A percentile compares a stretch with the other conserved stretches of the same genome.
These are phyloP conservation scores for Lipophrys pholis DNA, from an alignment of 2,113 vertebrate species.

Conservation along the genomic window DNA sequence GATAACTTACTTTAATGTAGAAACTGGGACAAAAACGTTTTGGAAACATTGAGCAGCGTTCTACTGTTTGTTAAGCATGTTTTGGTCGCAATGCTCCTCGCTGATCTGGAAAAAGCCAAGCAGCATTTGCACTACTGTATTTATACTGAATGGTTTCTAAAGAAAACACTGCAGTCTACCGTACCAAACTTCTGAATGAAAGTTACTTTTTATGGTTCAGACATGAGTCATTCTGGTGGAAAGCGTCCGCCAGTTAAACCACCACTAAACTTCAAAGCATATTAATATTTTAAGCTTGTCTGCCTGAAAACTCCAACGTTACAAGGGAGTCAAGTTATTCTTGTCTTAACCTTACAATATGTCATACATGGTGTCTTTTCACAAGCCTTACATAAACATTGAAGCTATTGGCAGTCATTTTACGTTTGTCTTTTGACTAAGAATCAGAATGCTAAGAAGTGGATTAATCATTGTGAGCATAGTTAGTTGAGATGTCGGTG, in stretches of 20 bases:
- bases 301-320: neutral
- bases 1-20: too few relatives aligned
- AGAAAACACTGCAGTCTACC: neutral
- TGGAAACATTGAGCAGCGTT: too few relatives aligned
- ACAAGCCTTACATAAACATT: neutral
- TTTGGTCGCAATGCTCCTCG: too few relatives aligned
- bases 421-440: conserved; percentile 2
- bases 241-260: neutral
- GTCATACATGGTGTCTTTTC: neutral
- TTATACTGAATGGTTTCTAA: neutral
- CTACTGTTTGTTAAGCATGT: too few relatives aligned
- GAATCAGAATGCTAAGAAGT: neutral
- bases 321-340: conserved; percentile 1
- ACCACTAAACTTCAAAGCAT: neutral
- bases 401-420: neutral
- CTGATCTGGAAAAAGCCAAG: neutral
- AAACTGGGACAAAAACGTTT: too few relatives aligned
- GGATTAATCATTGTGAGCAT: neutral
- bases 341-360: neutral
- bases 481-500: neutral
- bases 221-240: neutral
- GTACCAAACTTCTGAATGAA: neutral
- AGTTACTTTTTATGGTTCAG: conserved; percentile 2
- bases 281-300: conserved; percentile 16
- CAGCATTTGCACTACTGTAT: neutral